Base-by-base conservation (phyloP, 2,113 vertebrate species). In the Scomber scombrus region DNA sequence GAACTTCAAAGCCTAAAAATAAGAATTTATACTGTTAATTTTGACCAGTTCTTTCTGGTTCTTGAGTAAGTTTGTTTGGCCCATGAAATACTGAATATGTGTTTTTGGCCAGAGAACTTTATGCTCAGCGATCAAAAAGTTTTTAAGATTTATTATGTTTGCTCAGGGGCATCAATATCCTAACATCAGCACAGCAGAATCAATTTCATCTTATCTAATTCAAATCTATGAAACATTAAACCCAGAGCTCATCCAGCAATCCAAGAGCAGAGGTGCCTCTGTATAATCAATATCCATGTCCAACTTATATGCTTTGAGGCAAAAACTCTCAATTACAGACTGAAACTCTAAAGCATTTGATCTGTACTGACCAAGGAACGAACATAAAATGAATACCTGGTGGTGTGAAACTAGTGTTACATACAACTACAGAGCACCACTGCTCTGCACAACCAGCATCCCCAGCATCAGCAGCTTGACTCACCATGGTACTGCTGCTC, bases 401-500 rank as follows among this genome's bases (percentile, higher is more conserved):
- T 51, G 40, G 13, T 57, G 5, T 62, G 10, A 71, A 67, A 62
- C 12, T 21, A 60, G 11, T 26, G 1, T 40, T 40, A 40, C 34
- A 21, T 19, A 55, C 26, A 51, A 34, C 49, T 56, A 40, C 34
- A 40, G 34, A 9, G 34, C 34, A 40, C 34, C 8, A 40, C 52
- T 47, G 43, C 43, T 11, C 23, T 46, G 13, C 1, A 63, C 6
- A 40, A 34, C 51, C 52, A 54, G 63, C 46, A 50, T 49, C 26
- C 3, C 18, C 13, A 60, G 3, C 55, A 60, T 64, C 78, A 34
- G 49, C 54, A 64, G 46, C 15, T 10, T 1, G 11, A 71, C 94
- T 93, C 75, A 96, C 95, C 90, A 4, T 93, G 90, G 71, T 89
- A 93, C 71, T 89, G 82, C 64, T 92, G 90, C 71, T 84, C 72